Conservation (phyloP, 2,113 vertebrate genomes). For the Thamnaconus septentrionalis region DNA sequence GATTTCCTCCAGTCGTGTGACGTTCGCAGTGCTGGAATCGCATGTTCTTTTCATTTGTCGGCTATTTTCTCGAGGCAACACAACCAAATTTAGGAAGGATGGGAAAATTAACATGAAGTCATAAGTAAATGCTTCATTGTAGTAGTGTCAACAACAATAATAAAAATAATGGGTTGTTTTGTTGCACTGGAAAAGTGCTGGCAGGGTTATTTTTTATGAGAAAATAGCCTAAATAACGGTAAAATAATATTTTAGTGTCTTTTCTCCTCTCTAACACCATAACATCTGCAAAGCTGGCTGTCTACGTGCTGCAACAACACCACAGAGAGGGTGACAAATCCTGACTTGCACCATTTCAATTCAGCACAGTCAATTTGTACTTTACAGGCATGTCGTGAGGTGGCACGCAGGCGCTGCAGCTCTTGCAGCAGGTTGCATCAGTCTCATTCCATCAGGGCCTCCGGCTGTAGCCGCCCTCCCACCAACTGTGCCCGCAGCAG, state of each 20-base stretch:
- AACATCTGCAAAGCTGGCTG: too few relatives aligned
- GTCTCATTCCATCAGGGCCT: neutral
- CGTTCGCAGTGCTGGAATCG: slow-evolving; percentile 18
- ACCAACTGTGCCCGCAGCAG: neutral
- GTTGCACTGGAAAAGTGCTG: too few relatives aligned
- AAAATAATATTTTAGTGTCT: too few relatives aligned
- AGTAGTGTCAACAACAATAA: too few relatives aligned
- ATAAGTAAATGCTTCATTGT: too few relatives aligned
- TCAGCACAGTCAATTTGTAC: slow-evolving; percentile 7
- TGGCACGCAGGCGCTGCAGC: slow-evolving; percentile 21
- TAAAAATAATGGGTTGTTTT: too few relatives aligned
- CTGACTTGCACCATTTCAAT: slow-evolving; percentile 1
- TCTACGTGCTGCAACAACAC: neutral
- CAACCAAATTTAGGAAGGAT: too few relatives aligned
- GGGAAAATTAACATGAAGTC: too few relatives aligned
- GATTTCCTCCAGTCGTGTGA: slow-evolving; percentile 22
- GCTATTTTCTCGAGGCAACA: neutral
- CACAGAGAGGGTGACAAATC: neutral
- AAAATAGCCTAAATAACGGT: too few relatives aligned
- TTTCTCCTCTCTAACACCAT: too few relatives aligned
- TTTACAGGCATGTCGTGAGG: neutral
- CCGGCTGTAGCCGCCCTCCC: neutral
- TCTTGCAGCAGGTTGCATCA: slow-evolving; percentile 67
- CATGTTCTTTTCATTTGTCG: neutral
- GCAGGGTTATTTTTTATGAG: too few relatives aligned